Percentiles rank a stretch among this genome's conserved stretches.
Conservation (phyloP, 1,140 invertebrate genomes). For the Hycleus phaleratus region DNA sequence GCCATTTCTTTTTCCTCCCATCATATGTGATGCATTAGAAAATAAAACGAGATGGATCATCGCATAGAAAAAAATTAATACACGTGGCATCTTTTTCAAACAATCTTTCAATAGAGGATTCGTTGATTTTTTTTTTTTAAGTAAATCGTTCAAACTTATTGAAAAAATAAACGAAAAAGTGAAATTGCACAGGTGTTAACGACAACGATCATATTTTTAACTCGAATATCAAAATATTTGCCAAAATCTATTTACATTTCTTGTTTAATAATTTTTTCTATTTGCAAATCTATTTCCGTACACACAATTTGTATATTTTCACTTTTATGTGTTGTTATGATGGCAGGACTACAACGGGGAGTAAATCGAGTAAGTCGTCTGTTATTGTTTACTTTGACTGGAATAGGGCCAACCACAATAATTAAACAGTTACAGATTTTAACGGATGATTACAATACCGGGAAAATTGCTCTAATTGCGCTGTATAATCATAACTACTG, state of each 20-base stretch:
- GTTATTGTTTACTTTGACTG: slow-evolving; percentile 7
- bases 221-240: too few species aligned
- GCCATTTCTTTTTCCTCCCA: neutral
- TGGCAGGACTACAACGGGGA: too few species aligned
- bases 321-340: neutral
- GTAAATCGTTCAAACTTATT: too few species aligned
- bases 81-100: too few species aligned
- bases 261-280: slow-evolving; percentile 5
- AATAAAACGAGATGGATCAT: too few species aligned
- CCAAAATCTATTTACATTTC: slow-evolving; percentile 8
- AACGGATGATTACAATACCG: neutral
- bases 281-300: slow-evolving; percentile 11
- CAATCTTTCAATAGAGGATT: too few species aligned
- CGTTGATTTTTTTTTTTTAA: too few species aligned
- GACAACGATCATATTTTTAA: too few species aligned
- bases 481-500: neutral
- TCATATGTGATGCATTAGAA: neutral
- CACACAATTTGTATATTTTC: slow-evolving; percentile 9
- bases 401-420: slow-evolving; percentile 11
- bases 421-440: slow-evolving; percentile 3
- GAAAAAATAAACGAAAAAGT: too few species aligned
- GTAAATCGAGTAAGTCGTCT: slow-evolving; percentile 12
- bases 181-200: too few species aligned
- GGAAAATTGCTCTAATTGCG: slow-evolving; percentile 1
- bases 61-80: too few species aligned